phyloP scores from a whole-genome alignment of 2,797 vertebrate genomes.

The Helarctos malayanus region DNA sequence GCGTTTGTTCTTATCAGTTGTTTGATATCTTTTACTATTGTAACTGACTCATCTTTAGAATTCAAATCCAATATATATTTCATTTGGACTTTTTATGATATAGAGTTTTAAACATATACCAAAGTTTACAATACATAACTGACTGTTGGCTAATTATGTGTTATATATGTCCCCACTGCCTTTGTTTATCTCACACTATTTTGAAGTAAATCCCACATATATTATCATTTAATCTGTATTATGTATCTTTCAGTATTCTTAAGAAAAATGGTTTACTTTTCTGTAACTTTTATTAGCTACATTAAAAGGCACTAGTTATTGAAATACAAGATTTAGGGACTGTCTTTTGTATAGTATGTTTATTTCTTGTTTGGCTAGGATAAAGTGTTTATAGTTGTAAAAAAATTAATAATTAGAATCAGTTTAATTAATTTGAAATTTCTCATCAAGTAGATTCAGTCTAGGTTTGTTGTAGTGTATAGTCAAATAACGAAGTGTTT shows the following conservation, averaged over 20 bases:
- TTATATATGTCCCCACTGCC: background rate
- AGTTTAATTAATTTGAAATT: slow-evolving; percentile 38
- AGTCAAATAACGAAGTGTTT: slow-evolving; percentile 26
- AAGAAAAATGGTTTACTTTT: slow-evolving; percentile 15
- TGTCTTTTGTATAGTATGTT: slow-evolving; percentile 33
- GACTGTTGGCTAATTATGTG: background rate
- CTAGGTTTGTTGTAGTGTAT: background rate
- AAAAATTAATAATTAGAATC: slow-evolving; percentile 13
- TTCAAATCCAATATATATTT: background rate
- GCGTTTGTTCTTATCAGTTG: background rate
- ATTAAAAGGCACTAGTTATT: slow-evolving; percentile 11
- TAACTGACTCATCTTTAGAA: slow-evolving; percentile 29
- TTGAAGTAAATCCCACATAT: slow-evolving; percentile 19
- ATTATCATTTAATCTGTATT: slow-evolving; percentile 19
- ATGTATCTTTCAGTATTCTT: slow-evolving; percentile 15
- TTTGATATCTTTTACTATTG: slow-evolving; percentile 3
- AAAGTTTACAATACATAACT: background rate
- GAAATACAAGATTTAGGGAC: background rate
- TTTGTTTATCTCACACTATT: background rate
- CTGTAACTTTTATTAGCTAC: background rate
- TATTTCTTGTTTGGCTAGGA: slow-evolving; percentile 38
- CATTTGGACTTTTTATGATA: background rate
- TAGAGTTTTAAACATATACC: slow-evolving; percentile 46
- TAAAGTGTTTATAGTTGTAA: slow-evolving; percentile 35
- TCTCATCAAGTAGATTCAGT: background rate